Evolutionary conservation across 1,140 invertebrate genomes (phyloP).

Genomic region (Bombus soroeensis): DNA sequence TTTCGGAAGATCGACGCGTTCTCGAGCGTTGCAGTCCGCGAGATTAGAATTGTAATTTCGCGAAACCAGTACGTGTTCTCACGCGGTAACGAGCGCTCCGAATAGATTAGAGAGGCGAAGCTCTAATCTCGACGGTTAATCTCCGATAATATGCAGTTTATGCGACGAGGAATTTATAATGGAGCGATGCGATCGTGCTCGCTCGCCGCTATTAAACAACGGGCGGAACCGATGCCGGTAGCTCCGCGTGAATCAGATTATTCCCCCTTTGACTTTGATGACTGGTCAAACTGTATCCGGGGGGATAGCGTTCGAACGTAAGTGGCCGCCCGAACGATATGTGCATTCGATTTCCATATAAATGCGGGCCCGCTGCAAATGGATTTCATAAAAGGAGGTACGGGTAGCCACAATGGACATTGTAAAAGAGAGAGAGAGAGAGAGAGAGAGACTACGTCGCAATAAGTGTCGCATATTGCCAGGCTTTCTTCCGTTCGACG

Average conservation of each 20-base stretch:
- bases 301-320: not conserved
- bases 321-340: constrained; percentile 9
- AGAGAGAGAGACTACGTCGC: not conserved
- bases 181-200: not conserved
- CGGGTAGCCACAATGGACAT: not conserved
- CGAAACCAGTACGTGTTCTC: not conserved
- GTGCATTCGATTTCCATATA: constrained; percentile 35
- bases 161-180: not conserved
- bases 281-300: constrained; percentile 12
- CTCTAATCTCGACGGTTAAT: constrained; percentile 13
- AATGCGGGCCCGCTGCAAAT: not conserved
- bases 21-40: not conserved
- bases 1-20: too few relatives aligned
- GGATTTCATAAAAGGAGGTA: constrained; percentile 26
- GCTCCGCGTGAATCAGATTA: constrained; percentile 18
- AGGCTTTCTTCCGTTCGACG: not conserved
- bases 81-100: not conserved
- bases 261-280: constrained; percentile 20
- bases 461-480: not conserved
- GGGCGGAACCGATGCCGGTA: too few relatives aligned
- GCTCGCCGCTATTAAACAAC: not conserved
- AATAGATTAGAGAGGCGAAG: not conserved
- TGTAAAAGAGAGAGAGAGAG: not conserved
- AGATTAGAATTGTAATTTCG: not conserved
- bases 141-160: constrained; percentile 12